These are phyloP conservation scores for Onychomys leucogaster DNA, from an alignment of 2,797 vertebrate species.

Conservation along the genomic window DNA sequence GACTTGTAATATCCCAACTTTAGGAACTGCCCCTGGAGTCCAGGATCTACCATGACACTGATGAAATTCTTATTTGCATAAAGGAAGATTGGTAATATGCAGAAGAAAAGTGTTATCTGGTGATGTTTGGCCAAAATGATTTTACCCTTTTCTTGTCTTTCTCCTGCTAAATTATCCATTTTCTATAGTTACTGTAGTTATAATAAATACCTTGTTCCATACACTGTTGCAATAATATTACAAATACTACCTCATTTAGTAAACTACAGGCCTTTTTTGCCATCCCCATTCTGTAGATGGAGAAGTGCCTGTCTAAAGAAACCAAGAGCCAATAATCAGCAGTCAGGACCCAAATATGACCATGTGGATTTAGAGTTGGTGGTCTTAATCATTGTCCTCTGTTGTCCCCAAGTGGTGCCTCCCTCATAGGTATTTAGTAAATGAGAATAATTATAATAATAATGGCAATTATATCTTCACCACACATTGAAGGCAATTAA, in stretches of 20 bases:
- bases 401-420: background rate
- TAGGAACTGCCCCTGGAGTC: background rate
- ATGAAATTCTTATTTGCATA: conserved; percentile 16
- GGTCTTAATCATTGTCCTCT: background rate
- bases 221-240: conserved; percentile 5
- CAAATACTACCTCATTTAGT: background rate
- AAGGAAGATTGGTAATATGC: background rate
- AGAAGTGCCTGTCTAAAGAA: conserved; percentile 1
- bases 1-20: background rate
- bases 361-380: background rate
- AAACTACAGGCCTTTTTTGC: background rate
- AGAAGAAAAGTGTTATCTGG: background rate
- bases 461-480: conserved; percentile 59
- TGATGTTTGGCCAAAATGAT: background rate
- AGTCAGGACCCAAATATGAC: background rate
- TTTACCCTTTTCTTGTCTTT: conserved; percentile 17
- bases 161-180: background rate
- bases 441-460: conserved; percentile 61
- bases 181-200: background rate
- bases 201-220: background rate
- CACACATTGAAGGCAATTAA: conserved; percentile 57
- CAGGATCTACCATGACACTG: background rate
- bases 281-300: background rate
- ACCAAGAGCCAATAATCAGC: background rate
- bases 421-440: background rate